Evolutionary conservation across 2,797 vertebrate species (phyloP).

Genomic region (Distichodus sexfasciatus): DNA sequence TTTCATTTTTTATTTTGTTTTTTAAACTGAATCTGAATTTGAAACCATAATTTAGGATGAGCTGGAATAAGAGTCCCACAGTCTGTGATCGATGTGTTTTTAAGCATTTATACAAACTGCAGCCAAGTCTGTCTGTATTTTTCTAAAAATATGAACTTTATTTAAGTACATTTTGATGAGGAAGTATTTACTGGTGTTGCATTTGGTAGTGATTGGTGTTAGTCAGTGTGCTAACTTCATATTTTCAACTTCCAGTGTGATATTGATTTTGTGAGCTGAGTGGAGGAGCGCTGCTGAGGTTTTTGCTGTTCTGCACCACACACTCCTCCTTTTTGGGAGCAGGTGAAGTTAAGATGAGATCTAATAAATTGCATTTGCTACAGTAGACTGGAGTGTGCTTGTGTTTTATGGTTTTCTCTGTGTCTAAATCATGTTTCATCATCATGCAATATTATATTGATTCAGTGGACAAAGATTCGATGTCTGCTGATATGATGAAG

Average conservation of each 20-base stretch:
- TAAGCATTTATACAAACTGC: constrained; percentile 55
- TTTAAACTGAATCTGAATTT: constrained; percentile 18
- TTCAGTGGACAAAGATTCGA: too few relatives aligned
- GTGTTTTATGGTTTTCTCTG: too few relatives aligned
- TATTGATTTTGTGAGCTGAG: constrained; percentile 37
- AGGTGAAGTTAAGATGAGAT: constrained; percentile 54
- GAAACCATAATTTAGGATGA: constrained; percentile 15
- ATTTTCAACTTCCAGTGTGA: constrained; percentile 15
- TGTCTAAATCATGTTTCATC: too few relatives aligned
- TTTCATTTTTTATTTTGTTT: constrained; percentile 55
- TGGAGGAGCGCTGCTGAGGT: constrained; percentile 34
- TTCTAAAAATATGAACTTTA: constrained; percentile 25
- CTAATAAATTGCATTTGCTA: too few relatives aligned
- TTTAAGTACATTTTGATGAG: constrained; percentile 74
- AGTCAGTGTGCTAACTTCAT: constrained; percentile 39
- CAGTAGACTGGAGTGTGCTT: too few relatives aligned
- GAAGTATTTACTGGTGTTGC: constrained; percentile 68
- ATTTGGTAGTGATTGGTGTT: constrained; percentile 54
- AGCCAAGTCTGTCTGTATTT: constrained; percentile 43
- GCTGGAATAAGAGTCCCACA: constrained; percentile 70
- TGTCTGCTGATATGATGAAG: too few relatives aligned
- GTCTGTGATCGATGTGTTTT: constrained; percentile 82
- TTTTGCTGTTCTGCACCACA: constrained; percentile 45
- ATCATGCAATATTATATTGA: too few relatives aligned
- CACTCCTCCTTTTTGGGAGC: constrained; percentile 26